Conservation (phyloP, 2,113 vertebrate species). For the Phyllostomus hastatus region DNA sequence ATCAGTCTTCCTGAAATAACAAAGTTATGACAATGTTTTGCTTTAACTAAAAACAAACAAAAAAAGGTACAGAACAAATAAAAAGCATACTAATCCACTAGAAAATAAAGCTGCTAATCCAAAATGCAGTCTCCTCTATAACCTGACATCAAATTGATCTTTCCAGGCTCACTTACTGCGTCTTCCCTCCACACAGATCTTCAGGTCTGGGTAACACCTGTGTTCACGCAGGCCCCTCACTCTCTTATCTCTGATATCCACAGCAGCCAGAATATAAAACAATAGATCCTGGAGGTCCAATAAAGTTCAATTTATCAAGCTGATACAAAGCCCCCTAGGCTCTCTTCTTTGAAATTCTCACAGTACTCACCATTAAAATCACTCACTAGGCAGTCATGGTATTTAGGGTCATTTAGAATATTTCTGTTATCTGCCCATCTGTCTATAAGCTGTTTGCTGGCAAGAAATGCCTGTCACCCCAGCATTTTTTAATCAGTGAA, state of each 20-base stretch:
- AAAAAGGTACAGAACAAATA: not conserved
- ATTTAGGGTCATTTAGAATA: not conserved
- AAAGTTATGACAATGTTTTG: not conserved
- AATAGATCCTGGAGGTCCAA: not conserved
- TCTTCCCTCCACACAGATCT: not conserved
- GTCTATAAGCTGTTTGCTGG: not conserved
- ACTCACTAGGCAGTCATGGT: not conserved
- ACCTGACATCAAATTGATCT: not conserved
- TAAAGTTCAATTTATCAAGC: not conserved
- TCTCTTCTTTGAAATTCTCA: not conserved
- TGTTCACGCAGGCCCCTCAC: not conserved
- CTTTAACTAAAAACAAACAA: slow-evolving; percentile 10
- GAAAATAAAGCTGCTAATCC: not conserved
- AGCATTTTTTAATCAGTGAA: not conserved
- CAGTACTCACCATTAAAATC: not conserved
- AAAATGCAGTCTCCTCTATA: not conserved
- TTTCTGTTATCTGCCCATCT: not conserved
- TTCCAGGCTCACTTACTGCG: not conserved
- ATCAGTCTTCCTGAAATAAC: not conserved
- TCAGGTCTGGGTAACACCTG: not conserved
- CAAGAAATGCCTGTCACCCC: not conserved
- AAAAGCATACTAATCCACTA: not conserved
- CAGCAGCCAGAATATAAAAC: not conserved
- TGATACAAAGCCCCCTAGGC: not conserved
- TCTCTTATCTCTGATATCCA: not conserved